Percentiles rank a stretch among this genome's conserved stretches.
Conservation (phyloP, 2,797 vertebrate species). For the Fistularia tabacaria region DNA sequence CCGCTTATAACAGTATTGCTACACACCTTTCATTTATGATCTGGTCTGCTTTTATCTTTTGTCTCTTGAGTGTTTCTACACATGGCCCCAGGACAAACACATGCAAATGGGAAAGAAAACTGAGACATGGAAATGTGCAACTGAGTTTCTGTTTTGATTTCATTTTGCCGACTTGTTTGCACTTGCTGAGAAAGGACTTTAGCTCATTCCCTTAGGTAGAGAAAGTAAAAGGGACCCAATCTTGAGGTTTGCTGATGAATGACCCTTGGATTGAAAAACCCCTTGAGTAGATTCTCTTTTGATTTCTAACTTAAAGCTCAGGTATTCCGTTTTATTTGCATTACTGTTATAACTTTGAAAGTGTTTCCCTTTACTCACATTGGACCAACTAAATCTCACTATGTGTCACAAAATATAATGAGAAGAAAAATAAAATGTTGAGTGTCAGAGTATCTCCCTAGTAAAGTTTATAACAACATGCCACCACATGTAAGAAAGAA, state of each 20-base stretch:
- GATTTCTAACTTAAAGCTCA: too few species aligned
- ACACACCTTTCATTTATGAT: slow-evolving; percentile 13
- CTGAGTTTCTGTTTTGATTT: slow-evolving; percentile 25
- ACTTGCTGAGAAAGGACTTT: slow-evolving; percentile 22
- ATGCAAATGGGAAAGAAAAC: slow-evolving; percentile 37
- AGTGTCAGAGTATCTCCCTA: slow-evolving; percentile 7
- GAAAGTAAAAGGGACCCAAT: slow-evolving; percentile 2
- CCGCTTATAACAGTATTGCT: slow-evolving; percentile 11
- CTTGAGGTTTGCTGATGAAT: too few species aligned
- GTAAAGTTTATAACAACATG: slow-evolving; percentile 1
- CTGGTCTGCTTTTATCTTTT: slow-evolving; percentile 20
- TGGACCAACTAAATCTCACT: slow-evolving; percentile 8
- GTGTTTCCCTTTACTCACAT: too few species aligned
- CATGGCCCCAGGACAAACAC: slow-evolving; percentile 20
- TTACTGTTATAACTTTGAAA: too few species aligned
- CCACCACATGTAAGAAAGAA: slow-evolving; percentile 2
- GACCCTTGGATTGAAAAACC: too few species aligned
- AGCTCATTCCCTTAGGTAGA: slow-evolving; percentile 10
- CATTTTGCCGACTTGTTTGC: slow-evolving; percentile 10
- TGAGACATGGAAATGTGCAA: slow-evolving; percentile 7
- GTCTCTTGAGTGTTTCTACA: slow-evolving; percentile 8
- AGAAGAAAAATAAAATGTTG: slow-evolving; percentile 1
- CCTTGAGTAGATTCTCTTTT: too few species aligned
- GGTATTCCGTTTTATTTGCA: too few species aligned
- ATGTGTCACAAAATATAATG: neutral